Percentiles rank a stretch among this genome's conserved stretches.
These are phyloP conservation scores for Xenopus borealis DNA, from an alignment of 2,113 vertebrate genomes.

Conservation along the genomic window DNA sequence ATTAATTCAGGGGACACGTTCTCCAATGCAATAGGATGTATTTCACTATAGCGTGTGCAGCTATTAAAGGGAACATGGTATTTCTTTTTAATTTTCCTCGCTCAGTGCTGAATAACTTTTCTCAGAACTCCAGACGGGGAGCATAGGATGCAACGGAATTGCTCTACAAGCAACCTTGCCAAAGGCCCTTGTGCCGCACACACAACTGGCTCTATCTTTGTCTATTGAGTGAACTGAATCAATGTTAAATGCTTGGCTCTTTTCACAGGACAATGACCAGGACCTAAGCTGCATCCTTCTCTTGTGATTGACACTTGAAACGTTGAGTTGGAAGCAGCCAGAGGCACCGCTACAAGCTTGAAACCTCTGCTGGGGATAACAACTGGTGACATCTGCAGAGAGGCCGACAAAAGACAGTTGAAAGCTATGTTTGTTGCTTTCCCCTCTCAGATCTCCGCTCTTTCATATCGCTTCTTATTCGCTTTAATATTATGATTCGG, in stretches of 20 bases:
- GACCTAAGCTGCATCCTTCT: slow-evolving; percentile 86
- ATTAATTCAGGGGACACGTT: slow-evolving; percentile 59
- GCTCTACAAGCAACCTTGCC: slow-evolving; percentile 98
- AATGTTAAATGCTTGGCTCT: slow-evolving; percentile 94
- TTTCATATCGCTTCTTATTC: slow-evolving; percentile 81
- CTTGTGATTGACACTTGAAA: slow-evolving; percentile 99
- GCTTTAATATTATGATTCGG: slow-evolving; percentile 93
- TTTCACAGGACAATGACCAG: slow-evolving; percentile 97
- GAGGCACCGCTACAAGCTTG: slow-evolving; percentile 93
- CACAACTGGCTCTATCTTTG: slow-evolving; percentile 85
- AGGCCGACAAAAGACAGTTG: slow-evolving; percentile 96
- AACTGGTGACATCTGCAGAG: slow-evolving; percentile 98
- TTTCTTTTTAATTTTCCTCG: slow-evolving; percentile 81
- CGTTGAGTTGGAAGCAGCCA: slow-evolving; percentile 92
- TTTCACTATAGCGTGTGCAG: slow-evolving; percentile 57
- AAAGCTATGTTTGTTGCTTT: slow-evolving; percentile 89
- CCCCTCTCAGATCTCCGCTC: slow-evolving; percentile 82
- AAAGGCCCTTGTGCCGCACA: slow-evolving; percentile 85
- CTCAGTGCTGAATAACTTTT: slow-evolving; percentile 79
- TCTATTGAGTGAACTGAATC: slow-evolving; percentile 93
- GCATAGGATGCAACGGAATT: slow-evolving; percentile 71
- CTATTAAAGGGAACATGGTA: slow-evolving; percentile 73
- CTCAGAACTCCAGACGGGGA: slow-evolving; percentile 82
- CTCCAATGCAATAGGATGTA: slow-evolving; percentile 63
- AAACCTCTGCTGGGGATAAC: slow-evolving; percentile 92